Conservation (phyloP, 2,888 invertebrate species). For the Eupithecia insigniata region DNA sequence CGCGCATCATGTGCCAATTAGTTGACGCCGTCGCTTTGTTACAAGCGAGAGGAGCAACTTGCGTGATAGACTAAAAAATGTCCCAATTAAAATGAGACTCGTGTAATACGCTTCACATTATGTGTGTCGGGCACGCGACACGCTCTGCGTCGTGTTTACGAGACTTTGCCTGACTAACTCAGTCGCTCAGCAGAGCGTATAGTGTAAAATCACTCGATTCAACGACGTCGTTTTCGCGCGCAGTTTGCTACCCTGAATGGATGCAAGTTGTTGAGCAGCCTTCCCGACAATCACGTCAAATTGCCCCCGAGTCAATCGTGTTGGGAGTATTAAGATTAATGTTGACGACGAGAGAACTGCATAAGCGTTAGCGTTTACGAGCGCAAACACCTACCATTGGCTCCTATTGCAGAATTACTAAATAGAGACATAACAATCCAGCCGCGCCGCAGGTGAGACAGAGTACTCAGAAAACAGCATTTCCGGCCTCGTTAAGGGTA, state of each 20-base stretch:
- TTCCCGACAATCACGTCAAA: conserved; percentile 52
- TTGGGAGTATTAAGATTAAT: conserved; percentile 57
- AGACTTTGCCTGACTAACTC: conserved; percentile 18
- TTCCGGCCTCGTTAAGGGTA: conserved; percentile 51
- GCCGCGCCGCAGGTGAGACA: conserved; percentile 39
- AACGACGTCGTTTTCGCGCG: conserved; percentile 52
- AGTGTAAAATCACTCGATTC: conserved; percentile 41
- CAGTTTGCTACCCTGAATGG: conserved; percentile 44
- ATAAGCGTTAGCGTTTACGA: conserved; percentile 53
- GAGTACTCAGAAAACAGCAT: conserved; percentile 51
- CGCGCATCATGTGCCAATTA: conserved; percentile 63
- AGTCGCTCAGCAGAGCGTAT: conserved; percentile 16
- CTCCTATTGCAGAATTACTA: conserved; percentile 51
- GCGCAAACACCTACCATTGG: conserved; percentile 51
- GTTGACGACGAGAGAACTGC: conserved; percentile 60
- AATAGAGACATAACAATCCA: conserved; percentile 55
- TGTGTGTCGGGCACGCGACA: conserved; percentile 69
- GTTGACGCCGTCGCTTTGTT: conserved; percentile 56
- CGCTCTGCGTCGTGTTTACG: conserved; percentile 37
- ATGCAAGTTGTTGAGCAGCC: conserved; percentile 55
- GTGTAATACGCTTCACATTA: conserved; percentile 64
- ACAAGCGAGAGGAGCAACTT: conserved; percentile 50
- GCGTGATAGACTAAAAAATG: conserved; percentile 69
- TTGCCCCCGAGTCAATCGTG: conserved; percentile 62
- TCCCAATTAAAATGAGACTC: conserved; percentile 68